A percentile compares a stretch with the other conserved stretches of the same genome.
These are phyloP conservation scores for Cotesia typhae DNA, from an alignment of 1,140 invertebrate species.

Conservation along the genomic window DNA sequence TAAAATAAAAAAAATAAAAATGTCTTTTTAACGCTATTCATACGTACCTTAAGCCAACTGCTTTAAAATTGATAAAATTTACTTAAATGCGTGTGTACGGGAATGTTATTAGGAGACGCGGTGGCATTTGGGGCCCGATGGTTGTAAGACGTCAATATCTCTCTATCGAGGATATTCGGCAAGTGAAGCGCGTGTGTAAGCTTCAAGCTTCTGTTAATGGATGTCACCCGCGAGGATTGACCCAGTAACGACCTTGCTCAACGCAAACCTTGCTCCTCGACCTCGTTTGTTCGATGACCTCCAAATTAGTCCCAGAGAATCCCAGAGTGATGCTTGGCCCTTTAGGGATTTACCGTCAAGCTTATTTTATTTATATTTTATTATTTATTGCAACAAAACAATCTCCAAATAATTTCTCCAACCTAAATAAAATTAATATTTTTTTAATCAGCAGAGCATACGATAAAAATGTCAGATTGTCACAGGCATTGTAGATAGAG, in stretches of 20 bases:
- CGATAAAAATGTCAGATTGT: too few species aligned
- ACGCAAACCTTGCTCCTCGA: constrained; percentile 26
- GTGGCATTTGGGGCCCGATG: too few species aligned
- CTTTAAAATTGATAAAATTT: too few species aligned
- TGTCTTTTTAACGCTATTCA: too few species aligned
- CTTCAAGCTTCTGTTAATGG: constrained; percentile 37
- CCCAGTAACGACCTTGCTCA: constrained; percentile 43
- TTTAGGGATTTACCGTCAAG: constrained; percentile 2
- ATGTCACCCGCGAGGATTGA: constrained; percentile 36
- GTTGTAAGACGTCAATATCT: neutral
- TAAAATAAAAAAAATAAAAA: too few species aligned
- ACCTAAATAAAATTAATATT: neutral
- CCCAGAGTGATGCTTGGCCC: constrained; percentile 34
- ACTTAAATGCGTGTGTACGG: too few species aligned
- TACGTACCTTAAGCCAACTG: too few species aligned
- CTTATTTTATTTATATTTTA: too few species aligned
- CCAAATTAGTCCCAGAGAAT: constrained; percentile 41
- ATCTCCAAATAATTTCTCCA: constrained; percentile 3
- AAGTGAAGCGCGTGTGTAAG: constrained; percentile 30
- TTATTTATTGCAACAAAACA: neutral
- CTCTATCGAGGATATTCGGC: neutral
- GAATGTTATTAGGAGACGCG: too few species aligned
- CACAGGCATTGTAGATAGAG: neutral
- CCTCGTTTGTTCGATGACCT: constrained; percentile 45
- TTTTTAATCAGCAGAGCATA: too few species aligned